Evolutionary conservation across 2,888 invertebrate genomes (phyloP).

Genomic region (Campaea margaritaria): DNA sequence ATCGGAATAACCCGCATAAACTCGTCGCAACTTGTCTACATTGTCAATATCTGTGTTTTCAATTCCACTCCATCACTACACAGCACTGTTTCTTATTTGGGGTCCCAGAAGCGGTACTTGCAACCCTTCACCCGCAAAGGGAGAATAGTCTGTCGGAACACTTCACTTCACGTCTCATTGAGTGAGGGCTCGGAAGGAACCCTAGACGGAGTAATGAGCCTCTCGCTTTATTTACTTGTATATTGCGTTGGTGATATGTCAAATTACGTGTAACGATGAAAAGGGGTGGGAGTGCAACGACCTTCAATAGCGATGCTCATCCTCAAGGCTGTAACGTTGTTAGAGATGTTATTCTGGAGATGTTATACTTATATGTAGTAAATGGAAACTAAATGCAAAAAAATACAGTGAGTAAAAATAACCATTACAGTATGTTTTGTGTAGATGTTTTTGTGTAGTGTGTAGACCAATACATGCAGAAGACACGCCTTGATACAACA

Average conservation of each 20-base stretch:
- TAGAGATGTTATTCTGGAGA: too few relatives aligned
- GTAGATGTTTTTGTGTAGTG: too few relatives aligned
- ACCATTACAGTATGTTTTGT: too few relatives aligned
- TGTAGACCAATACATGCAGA: too few relatives aligned
- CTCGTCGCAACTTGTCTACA: too few relatives aligned
- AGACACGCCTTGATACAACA: too few relatives aligned
- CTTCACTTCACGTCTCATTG: slow-evolving; percentile 65
- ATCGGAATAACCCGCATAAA: too few relatives aligned
- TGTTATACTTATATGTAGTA: too few relatives aligned
- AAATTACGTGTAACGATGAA: slow-evolving; percentile 16
- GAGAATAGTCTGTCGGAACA: slow-evolving; percentile 49
- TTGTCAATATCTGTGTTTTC: not conserved
- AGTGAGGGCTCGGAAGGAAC: slow-evolving; percentile 66
- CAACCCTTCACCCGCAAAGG: slow-evolving; percentile 41
- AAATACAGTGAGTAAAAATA: too few relatives aligned
- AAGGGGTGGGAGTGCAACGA: not conserved
- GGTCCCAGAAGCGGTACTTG: slow-evolving; percentile 36
- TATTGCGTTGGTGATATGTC: slow-evolving; percentile 29
- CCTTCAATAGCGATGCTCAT: not conserved
- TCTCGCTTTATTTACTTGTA: slow-evolving; percentile 45
- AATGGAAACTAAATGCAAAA: too few relatives aligned
- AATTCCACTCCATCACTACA: not conserved
- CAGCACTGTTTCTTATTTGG: slow-evolving; percentile 34
- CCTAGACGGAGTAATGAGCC: slow-evolving; percentile 72
- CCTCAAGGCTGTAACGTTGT: not conserved